phyloP scores from a whole-genome alignment of 1,140 invertebrate genomes.

The Telenomus remus region DNA sequence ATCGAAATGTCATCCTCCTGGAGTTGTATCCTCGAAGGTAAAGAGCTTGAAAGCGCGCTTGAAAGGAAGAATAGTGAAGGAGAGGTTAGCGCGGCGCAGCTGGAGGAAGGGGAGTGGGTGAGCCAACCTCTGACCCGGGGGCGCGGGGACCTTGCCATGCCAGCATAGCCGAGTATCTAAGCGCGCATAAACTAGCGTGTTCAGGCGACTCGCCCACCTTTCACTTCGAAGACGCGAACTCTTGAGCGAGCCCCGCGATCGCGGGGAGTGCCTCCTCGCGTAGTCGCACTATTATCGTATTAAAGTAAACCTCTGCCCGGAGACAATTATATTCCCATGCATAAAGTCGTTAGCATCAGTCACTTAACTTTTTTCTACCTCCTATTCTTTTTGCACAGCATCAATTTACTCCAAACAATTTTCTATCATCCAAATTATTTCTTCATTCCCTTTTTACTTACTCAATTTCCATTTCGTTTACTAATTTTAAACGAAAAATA shows the following conservation, averaged over 20 bases:
- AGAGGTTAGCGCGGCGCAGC: constrained; percentile 39
- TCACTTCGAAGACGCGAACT: constrained; percentile 72
- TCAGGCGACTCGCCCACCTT: constrained; percentile 71
- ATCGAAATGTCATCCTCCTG: constrained; percentile 52
- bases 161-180: constrained; percentile 65
- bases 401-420: neutral
- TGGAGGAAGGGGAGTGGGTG: constrained; percentile 64
- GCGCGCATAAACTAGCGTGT: constrained; percentile 68
- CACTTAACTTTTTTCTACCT: constrained; percentile 13
- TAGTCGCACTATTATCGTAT: constrained; percentile 70
- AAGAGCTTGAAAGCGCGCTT: constrained; percentile 46
- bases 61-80: constrained; percentile 56
- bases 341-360: constrained; percentile 12
- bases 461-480: too few relatives aligned
- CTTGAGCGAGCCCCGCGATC: constrained; percentile 58
- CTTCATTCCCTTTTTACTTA: neutral
- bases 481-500: too few relatives aligned
- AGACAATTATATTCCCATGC: constrained; percentile 65
- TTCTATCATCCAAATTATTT: constrained; percentile 1
- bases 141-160: constrained; percentile 70
- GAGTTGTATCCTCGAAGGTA: constrained; percentile 52
- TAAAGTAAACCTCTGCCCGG: constrained; percentile 67
- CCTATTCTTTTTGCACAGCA: neutral
- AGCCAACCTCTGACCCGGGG: constrained; percentile 73
- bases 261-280: constrained; percentile 53